These are phyloP conservation scores for Nannoperca australis DNA, from an alignment of 2,797 vertebrate genomes.

Conservation along the genomic window DNA sequence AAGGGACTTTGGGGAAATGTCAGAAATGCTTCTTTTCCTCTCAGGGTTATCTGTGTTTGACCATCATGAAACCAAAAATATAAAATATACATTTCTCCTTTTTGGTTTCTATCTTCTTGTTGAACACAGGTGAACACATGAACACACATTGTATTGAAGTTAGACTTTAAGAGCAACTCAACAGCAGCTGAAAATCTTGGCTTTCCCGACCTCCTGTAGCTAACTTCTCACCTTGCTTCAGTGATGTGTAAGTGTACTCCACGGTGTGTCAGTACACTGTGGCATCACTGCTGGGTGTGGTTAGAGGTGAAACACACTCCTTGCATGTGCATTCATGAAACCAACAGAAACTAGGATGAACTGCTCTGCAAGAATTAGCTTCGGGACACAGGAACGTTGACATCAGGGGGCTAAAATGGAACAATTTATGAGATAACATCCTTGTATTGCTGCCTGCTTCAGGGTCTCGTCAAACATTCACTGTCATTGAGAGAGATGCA, in stretches of 20 bases:
- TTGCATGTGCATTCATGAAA: background rate
- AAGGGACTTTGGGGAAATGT: too few relatives aligned
- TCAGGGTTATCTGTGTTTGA: background rate
- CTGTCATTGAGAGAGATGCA: background rate
- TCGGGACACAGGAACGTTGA: background rate
- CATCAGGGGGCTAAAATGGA: background rate
- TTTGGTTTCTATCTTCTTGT: too few relatives aligned
- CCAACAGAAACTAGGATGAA: background rate
- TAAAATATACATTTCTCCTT: too few relatives aligned
- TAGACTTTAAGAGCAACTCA: too few relatives aligned
- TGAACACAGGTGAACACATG: too few relatives aligned
- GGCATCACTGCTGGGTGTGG: background rate
- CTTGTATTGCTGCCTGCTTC: background rate
- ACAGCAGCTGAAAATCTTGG: background rate
- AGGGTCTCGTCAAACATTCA: background rate
- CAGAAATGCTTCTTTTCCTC: background rate
- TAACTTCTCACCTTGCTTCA: background rate
- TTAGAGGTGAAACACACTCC: background rate
- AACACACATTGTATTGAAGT: too few relatives aligned
- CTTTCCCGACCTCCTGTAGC: background rate
- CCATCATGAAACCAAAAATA: too few relatives aligned
- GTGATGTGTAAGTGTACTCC: background rate
- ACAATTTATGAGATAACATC: background rate
- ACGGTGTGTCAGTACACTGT: background rate
- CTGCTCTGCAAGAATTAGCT: background rate